Base-by-base conservation (phyloP, 1,140 invertebrate genomes). In the Parapsyche elsis region DNA sequence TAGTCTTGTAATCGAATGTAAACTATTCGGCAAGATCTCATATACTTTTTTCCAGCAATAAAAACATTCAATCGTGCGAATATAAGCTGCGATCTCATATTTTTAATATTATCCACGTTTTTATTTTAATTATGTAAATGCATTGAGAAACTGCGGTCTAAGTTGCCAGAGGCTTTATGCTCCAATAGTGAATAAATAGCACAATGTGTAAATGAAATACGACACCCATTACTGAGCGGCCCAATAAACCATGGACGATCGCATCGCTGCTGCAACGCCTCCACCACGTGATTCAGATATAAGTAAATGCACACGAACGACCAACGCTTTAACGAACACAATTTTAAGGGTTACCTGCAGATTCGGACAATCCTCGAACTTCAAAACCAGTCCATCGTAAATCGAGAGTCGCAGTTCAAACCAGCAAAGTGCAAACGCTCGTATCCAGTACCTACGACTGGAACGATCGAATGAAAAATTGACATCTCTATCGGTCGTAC, bases 121-220 rank as follows among this genome's bases (percentile, higher is more conserved):
- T 38, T 38, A 7, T 7, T 38, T 4, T 38, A 38, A 38, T 4
- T 38, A n/a, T n/a, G n/a, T 38, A 38, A 38, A 38, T 7, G 30
- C 30, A 38, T 38, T 38, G 30, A 1, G 30, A 38, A 38, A 38
- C 30, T 38, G 30, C 7, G 30, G 30, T 38, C 30, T 38, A 1
- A 38, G 30, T 1, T 7, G 30, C 30, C 30, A 38, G 30, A 38
- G 30, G 30, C 30, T 38, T 38, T 59, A 45, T 19, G 74, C 74
- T 59, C n/a, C 53, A 44, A 74, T 44, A 16, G 26, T 74, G 74
- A 21, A 38, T 57, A 76, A 61, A 23, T 61, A 76, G 74, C 74
- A n/a, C 24, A 30, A 24, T 71, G 67, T 71, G 67, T 38, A 71
- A 23, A 53, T 74, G 71, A 74, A 74, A 74, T 74, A 74, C 71